Base-by-base conservation (phyloP, 1,140 invertebrate genomes). In the Bactericera cockerelli region DNA sequence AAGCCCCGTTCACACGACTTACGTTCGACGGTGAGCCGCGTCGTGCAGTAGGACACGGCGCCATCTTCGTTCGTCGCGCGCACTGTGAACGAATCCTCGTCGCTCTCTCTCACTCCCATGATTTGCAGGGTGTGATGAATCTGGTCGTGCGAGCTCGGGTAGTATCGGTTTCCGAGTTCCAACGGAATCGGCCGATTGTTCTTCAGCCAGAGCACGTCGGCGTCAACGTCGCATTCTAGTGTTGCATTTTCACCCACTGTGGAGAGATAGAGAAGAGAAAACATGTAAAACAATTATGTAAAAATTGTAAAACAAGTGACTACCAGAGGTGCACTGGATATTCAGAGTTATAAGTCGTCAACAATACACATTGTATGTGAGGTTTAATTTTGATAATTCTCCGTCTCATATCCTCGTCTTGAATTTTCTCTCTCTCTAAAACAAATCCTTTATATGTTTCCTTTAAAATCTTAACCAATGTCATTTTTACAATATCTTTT, bases 71-170 rank as follows among this genome's bases (percentile, higher is more conserved):
- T 93, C 42, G 81, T 81, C n/a, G 91, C 93, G 33, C 87, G 79
- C 55, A 89, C 90, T 0, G 89, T 93, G 69, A 98, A 99, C 21
- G 90, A 78, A 14, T 93, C 94, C 1, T 81, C 79, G 73, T 98
- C 94, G 31, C 81, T 80, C 58, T 86, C 84, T 21, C 77, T 75
- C 58, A 86, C 88, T 65, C 94, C 85, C 63, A 83, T 77, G 21
- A 98, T 80, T 64, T 84, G 78, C 58, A 98, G 73, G 56, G 77
- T 81, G 68, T 81, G 84, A 1, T 31, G 28, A 10, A 72, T 69
- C 22, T 76, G 75, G 26, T 81, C 76, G 11, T 74, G 71, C 39
- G 73, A 71, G 0, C 75, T 76, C 4, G 81, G 77, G 55, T 78
- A 78, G 38, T 90, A 79, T 8, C 88, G 74, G 65, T 90, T 86